Evolutionary conservation across 2,113 vertebrate species (phyloP), one percentile per base, ranked within the genome.

Genomic region (Blennius ocellaris): DNA sequence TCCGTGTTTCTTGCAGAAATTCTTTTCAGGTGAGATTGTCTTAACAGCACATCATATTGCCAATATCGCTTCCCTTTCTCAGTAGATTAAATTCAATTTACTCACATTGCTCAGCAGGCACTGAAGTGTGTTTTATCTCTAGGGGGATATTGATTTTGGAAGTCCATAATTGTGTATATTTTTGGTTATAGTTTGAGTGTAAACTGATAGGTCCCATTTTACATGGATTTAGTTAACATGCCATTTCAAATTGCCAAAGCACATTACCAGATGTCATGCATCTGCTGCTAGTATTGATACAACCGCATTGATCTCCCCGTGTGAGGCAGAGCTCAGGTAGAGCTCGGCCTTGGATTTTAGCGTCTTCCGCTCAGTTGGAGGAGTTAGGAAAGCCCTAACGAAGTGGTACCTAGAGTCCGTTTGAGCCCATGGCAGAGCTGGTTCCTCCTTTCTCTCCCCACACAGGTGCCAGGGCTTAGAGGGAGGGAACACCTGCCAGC

Each of bases 401-500:
- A 66, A 66, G 55, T 78, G 78, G 83, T 76, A 90, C 86, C 84
- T 81, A 59, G 69, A 62, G 73, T 62, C 7, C 38, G 8, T 82
- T 82, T 80, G 69, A 65, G 73, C 40, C 75, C 82, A 45, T 83
- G 81, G 83, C 85, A 86, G 82, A 82, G 73, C 82, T 66, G 78
- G 86, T 79, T 82, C 79, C 84, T 82, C 76, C 83, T 84, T 90
- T 73, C 80, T 84, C 82, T 87, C 82, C 73, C 78, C 78, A 78
- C 90, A 91, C 90, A 93, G 92, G 92, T 93, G 91, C 87, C 89
- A 91, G 85, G 90, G 43, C 72, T 73, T 78, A 91, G 90, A 87
- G 85, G 94, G 92, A 93, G 91, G 6, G 88, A 91, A 90, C 92
- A 94, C 94, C 94, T 96, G 94, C 94, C 94, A 92, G 90, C 85